Evolutionary conservation across 2,797 vertebrate genomes (phyloP).

Genomic region (Anguilla marmorata): DNA sequence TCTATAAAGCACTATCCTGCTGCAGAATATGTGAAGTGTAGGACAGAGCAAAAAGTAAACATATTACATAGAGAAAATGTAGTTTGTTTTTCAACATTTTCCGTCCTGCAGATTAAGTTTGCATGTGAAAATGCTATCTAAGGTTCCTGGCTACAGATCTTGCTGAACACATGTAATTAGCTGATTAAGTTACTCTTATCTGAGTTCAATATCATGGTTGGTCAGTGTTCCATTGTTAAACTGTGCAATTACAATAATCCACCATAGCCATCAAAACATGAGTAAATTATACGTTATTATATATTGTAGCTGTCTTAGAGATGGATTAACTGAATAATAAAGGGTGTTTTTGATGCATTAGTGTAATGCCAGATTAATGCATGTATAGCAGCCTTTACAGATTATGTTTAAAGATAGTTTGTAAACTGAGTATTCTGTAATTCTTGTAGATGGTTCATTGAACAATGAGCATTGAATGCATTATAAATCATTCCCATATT

Average conservation of each 20-base stretch:
- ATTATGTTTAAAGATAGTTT: not conserved
- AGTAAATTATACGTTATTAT: too few species aligned
- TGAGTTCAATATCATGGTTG: too few species aligned
- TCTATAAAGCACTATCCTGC: not conserved
- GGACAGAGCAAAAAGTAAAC: not conserved
- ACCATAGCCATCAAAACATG: too few species aligned
- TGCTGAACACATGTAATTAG: too few species aligned
- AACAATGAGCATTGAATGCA: not conserved
- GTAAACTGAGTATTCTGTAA: not conserved
- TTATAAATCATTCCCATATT: not conserved
- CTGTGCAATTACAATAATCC: too few species aligned
- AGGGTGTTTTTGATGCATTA: not conserved
- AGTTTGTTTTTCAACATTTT: not conserved
- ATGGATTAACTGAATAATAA: not conserved
- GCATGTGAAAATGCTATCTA: too few species aligned
- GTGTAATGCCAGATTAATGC: not conserved
- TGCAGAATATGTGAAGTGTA: not conserved
- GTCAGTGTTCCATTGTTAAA: too few species aligned
- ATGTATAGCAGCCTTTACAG: not conserved
- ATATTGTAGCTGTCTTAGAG: not conserved
- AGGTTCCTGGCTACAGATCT: too few species aligned
- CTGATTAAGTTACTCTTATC: too few species aligned
- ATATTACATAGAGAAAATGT: not conserved
- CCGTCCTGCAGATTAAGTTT: not conserved
- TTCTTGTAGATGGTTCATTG: not conserved